A percentile compares a stretch with the other conserved stretches of the same genome.
Evolutionary conservation across 2,797 vertebrate species (phyloP).

Genomic region (Alosa sapidissima): DNA sequence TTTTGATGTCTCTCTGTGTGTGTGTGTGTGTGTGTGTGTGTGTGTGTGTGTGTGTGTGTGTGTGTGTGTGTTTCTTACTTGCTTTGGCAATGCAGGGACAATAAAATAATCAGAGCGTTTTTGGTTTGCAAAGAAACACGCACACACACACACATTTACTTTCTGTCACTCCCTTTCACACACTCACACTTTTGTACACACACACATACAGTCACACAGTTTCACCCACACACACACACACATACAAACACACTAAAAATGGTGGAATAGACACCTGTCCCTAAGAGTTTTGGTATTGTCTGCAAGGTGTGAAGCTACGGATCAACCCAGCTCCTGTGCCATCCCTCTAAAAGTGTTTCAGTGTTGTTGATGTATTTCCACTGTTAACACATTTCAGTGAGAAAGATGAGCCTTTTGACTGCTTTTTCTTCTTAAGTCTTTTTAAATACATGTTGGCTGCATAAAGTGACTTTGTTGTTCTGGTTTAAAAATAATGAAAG

Average conservation of each 20-base stretch:
- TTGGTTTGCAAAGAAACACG: neutral
- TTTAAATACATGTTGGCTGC: neutral
- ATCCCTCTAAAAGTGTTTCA: neutral
- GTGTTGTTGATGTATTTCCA: neutral
- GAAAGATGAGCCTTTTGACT: neutral
- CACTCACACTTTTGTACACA: neutral
- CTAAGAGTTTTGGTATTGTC: neutral
- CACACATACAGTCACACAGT: neutral
- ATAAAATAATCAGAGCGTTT: neutral
- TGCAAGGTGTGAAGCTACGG: neutral
- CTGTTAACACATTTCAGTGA: neutral
- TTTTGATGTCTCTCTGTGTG: constrained; percentile 33
- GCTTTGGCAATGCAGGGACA: constrained; percentile 3
- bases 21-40: constrained; percentile 43
- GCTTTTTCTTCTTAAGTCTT: neutral
- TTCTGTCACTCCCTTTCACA: neutral
- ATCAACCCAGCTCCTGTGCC: neutral
- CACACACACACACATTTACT: neutral
- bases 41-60: constrained; percentile 17
- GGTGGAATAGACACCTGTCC: neutral
- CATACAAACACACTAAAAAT: neutral
- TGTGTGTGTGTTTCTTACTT: constrained; percentile 25
- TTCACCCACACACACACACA: constrained; percentile 5
- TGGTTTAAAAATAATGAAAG: neutral
- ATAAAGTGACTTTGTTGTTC: neutral